phyloP scores from a whole-genome alignment of 2,113 vertebrate genomes.

The Rhabdomys dilectus region DNA sequence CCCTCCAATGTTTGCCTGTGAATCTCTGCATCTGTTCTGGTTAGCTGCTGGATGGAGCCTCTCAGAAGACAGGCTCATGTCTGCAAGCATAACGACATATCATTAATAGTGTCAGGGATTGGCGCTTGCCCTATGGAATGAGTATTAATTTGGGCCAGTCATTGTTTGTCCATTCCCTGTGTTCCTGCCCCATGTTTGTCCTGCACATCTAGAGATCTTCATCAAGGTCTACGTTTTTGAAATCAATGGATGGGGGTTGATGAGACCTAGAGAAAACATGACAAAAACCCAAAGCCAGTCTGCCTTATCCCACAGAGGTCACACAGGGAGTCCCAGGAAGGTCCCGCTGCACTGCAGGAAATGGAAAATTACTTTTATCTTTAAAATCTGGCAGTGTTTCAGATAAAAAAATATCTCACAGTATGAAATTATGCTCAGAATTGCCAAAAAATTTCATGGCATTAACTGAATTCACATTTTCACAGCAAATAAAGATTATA shows the following conservation, averaged over 20 bases:
- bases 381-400: background rate
- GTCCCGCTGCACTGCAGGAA: background rate
- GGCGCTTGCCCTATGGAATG: too few relatives aligned
- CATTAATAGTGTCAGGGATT: too few relatives aligned
- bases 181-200: too few relatives aligned
- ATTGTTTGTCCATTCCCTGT: too few relatives aligned
- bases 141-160: too few relatives aligned
- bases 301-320: background rate
- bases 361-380: conserved; percentile 41
- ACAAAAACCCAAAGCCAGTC: background rate
- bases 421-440: background rate
- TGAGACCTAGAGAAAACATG: background rate
- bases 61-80: too few relatives aligned
- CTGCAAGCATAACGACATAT: too few relatives aligned
- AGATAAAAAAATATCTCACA: conserved; percentile 33
- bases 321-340: background rate
- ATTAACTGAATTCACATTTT: background rate
- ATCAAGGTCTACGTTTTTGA: background rate
- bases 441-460: background rate
- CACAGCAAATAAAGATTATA: background rate
- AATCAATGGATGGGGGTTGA: background rate
- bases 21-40: too few relatives aligned
- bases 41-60: too few relatives aligned
- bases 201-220: too few relatives aligned
- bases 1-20: too few relatives aligned